Percentiles rank a stretch among this genome's conserved stretches.
These are phyloP conservation scores for Sebastes oblongus DNA, from an alignment of 2,797 vertebrate genomes.

Conservation along the genomic window DNA sequence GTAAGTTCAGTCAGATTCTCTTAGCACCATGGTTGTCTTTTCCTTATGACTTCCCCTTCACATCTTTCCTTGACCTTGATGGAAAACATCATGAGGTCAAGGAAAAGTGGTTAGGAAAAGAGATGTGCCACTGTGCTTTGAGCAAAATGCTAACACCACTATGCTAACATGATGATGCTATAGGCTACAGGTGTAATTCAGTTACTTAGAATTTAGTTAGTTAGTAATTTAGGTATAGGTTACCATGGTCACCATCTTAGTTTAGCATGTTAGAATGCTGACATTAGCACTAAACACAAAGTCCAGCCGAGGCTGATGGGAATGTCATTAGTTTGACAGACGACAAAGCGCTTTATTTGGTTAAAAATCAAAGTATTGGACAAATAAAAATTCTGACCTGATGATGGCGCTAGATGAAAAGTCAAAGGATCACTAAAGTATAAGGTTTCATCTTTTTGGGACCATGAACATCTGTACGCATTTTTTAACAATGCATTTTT, in stretches of 20 bases:
- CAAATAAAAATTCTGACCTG: too few species aligned
- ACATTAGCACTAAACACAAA: background rate
- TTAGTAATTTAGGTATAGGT: background rate
- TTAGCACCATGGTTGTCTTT: background rate
- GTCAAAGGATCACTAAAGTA: too few species aligned
- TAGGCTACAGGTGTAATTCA: background rate
- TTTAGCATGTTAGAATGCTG: background rate
- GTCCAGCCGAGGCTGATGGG: background rate
- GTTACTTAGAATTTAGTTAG: background rate
- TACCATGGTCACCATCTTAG: background rate
- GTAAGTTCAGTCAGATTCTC: background rate
- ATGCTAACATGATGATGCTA: background rate
- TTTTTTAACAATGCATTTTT: background rate
- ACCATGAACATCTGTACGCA: background rate
- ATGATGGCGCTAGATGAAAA: too few species aligned
- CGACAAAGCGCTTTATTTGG: background rate
- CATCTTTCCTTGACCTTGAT: background rate
- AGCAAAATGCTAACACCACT: too few species aligned
- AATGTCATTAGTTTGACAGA: background rate
- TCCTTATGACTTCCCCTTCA: background rate
- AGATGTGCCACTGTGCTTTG: too few species aligned
- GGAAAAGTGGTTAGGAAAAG: too few species aligned
- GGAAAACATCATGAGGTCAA: too few species aligned
- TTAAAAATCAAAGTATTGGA: background rate
- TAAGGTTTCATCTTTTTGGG: too few species aligned